A percentile compares a stretch with the other conserved stretches of the same genome.
These are phyloP conservation scores for Lydus trimaculatus DNA, from an alignment of 2,888 invertebrate genomes.

Conservation along the genomic window DNA sequence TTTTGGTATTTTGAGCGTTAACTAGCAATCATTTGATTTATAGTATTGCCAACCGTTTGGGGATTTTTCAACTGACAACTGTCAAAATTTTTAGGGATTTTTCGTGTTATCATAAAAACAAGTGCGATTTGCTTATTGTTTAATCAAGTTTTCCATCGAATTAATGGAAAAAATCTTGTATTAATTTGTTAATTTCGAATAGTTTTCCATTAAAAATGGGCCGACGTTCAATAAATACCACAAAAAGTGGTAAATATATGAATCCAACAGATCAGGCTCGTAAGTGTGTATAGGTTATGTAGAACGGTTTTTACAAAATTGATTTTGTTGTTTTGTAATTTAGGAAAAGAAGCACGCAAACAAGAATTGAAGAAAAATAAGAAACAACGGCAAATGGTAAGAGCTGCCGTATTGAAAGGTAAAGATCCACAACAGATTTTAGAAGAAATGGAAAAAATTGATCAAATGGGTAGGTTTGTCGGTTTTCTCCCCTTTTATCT, in stretches of 20 bases:
- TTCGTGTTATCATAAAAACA: no score
- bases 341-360: conserved; percentile 96
- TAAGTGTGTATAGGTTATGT: conserved; percentile 66
- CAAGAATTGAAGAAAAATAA: conserved; percentile 99
- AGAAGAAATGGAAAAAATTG: conserved; percentile 96
- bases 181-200: not conserved
- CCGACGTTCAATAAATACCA: conserved; percentile 96
- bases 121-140: no score
- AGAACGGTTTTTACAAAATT: conserved; percentile 9
- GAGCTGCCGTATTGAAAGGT: conserved; percentile 96
- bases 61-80: no score
- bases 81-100: no score
- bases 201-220: conserved; percentile 74
- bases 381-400: conserved; percentile 93
- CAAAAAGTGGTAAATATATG: conserved; percentile 99
- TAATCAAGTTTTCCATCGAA: no score
- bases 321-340: conserved; percentile 24
- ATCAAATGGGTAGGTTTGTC: conserved; percentile 87
- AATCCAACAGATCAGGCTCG: conserved; percentile 99
- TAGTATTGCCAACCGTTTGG: no score
- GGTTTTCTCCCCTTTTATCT: not conserved
- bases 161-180: no score
- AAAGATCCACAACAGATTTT: conserved; percentile 96
- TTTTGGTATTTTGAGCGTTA: no score
- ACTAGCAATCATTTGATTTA: no score